Conservation (phyloP, 2,888 invertebrate genomes). For the Agonopterix heracliana region DNA sequence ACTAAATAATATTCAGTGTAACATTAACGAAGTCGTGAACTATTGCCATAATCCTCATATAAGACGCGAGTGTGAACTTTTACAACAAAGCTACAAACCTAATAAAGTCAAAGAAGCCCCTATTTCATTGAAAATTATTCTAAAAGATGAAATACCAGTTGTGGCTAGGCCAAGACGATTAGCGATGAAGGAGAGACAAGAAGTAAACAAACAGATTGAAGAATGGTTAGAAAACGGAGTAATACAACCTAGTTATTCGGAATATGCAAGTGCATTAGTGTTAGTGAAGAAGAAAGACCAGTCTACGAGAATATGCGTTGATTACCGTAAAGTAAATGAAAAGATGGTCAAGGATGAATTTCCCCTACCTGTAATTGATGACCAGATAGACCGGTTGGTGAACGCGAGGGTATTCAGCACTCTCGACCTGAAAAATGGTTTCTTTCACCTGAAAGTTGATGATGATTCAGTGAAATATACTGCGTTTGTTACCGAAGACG, state of each 20-base stretch:
- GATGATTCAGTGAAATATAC: conserved; percentile 11
- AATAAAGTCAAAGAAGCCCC: conserved; percentile 17
- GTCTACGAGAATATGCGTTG: conserved; percentile 11
- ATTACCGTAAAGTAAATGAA: conserved; percentile 13
- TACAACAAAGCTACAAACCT: too few relatives aligned
- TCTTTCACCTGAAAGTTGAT: too few relatives aligned
- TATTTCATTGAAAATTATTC: conserved; percentile 14
- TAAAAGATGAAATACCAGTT: conserved; percentile 18
- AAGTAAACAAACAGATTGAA: conserved; percentile 13
- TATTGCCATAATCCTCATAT: too few relatives aligned
- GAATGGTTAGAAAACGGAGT: conserved; percentile 14
- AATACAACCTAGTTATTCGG: conserved; percentile 13
- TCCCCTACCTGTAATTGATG: conserved; percentile 11
- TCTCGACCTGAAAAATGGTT: too few relatives aligned
- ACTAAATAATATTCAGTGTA: too few relatives aligned
- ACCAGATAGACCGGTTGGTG: conserved; percentile 6
- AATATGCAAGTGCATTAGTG: conserved; percentile 10
- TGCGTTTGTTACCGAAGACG: conserved; percentile 13
- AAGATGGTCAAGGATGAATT: conserved; percentile 16
- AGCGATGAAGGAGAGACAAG: conserved; percentile 11
- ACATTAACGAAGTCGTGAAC: too few relatives aligned
- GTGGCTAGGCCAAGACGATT: conserved; percentile 18
- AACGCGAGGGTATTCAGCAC: conserved; percentile 3
- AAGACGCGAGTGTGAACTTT: too few relatives aligned
- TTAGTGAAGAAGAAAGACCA: conserved; percentile 20